These are phyloP conservation scores for Platalea minor DNA, from an alignment of 2,797 vertebrate genomes.

Conservation along the genomic window DNA sequence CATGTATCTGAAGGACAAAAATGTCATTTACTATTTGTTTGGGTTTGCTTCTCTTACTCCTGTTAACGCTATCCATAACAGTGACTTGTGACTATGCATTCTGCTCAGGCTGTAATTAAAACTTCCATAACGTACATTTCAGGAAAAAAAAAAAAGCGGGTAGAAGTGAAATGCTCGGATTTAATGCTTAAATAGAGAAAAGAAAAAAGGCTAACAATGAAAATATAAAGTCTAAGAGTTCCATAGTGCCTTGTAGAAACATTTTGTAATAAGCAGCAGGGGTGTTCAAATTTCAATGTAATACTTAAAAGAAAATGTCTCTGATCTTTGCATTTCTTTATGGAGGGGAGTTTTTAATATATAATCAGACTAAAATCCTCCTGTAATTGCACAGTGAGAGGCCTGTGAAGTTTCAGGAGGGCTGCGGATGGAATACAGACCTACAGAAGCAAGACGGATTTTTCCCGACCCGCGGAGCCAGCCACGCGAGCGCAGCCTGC, in stretches of 20 bases:
- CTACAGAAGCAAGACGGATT: background rate
- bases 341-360: slow-evolving; percentile 13
- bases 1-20: background rate
- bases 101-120: background rate
- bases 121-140: background rate
- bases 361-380: slow-evolving; percentile 34
- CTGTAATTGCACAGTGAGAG: slow-evolving; percentile 48
- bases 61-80: background rate
- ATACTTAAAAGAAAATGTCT: slow-evolving; percentile 9
- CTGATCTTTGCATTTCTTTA: slow-evolving; percentile 37
- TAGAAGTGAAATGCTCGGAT: background rate
- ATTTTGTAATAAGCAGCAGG: slow-evolving; percentile 38
- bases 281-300: background rate
- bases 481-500: background rate
- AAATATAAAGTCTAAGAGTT: background rate
- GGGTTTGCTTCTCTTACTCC: background rate
- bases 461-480: rapidly evolving
- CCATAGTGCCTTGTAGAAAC: background rate
- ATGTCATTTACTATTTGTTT: background rate
- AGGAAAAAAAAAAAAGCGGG: background rate
- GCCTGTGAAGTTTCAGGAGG: background rate
- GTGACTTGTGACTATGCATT: background rate
- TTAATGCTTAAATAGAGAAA: background rate
- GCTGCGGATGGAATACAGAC: background rate
- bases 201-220: background rate